These are phyloP conservation scores for Bombus superbus DNA, from an alignment of 1,140 invertebrate species.

Conservation along the genomic window DNA sequence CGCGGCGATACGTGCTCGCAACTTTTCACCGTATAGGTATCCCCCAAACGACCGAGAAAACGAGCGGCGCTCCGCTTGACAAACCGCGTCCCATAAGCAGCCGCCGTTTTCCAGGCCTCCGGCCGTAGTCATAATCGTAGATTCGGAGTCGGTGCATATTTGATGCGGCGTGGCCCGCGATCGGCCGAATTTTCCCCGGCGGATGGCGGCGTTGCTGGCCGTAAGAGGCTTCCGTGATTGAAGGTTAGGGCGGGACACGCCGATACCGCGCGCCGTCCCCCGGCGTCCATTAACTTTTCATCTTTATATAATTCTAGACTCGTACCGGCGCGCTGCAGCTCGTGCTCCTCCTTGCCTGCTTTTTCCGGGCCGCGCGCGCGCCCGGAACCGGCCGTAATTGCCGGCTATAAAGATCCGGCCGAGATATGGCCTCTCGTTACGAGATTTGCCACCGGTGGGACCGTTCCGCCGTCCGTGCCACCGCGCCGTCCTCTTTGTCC, in stretches of 20 bases:
- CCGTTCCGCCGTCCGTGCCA: constrained; percentile 42
- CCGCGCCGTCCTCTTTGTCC: neutral
- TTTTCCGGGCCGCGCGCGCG: constrained; percentile 56
- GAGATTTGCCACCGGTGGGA: constrained; percentile 70
- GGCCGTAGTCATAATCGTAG: constrained; percentile 79
- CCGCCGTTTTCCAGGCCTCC: constrained; percentile 42
- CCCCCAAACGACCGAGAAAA: neutral
- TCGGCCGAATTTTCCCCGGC: constrained; percentile 81
- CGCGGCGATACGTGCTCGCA: constrained; percentile 8
- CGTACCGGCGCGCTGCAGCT: constrained; percentile 55
- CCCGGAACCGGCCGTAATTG: constrained; percentile 69
- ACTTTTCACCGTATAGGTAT: constrained; percentile 23
- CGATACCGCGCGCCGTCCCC: constrained; percentile 66
- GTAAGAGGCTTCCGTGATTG: constrained; percentile 82
- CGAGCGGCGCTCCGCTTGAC: constrained; percentile 73
- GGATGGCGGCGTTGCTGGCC: constrained; percentile 77
- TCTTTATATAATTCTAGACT: constrained; percentile 81
- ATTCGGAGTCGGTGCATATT: constrained; percentile 82
- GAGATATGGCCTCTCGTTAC: constrained; percentile 68
- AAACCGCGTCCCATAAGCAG: constrained; percentile 77
- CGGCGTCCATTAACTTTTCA: constrained; percentile 81
- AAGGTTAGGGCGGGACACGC: constrained; percentile 78
- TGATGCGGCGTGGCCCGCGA: constrained; percentile 80
- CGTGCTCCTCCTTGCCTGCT: constrained; percentile 40
- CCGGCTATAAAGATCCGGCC: constrained; percentile 72